These are phyloP conservation scores for Psettodes erumei DNA, from an alignment of 2,113 vertebrate genomes.

Conservation along the genomic window DNA sequence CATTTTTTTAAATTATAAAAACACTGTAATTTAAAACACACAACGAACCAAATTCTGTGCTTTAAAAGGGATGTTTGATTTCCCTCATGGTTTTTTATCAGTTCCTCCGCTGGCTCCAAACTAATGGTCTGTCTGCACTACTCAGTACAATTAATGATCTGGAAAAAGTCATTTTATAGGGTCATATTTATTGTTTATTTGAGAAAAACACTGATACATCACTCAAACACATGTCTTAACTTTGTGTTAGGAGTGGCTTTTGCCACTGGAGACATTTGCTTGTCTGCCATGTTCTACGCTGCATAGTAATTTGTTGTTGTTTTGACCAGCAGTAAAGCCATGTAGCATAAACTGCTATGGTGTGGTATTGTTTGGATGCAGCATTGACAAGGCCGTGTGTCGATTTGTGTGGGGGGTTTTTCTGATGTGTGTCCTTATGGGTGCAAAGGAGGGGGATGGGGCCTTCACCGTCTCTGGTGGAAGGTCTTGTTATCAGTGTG, in stretches of 20 bases:
- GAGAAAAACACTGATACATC: conserved; percentile 2
- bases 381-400: not conserved
- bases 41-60: not conserved
- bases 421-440: conserved; percentile 18
- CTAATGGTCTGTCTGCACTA: not conserved
- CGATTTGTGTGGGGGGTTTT: not conserved
- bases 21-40: not conserved
- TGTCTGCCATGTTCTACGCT: not conserved
- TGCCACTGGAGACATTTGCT: not conserved
- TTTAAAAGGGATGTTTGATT: conserved; percentile 13
- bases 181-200: not conserved
- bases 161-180: conserved; percentile 12
- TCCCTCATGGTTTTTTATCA: not conserved
- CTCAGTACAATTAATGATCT: conserved; percentile 13
- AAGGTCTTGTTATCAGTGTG: conserved; percentile 77
- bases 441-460: not conserved
- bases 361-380: not conserved
- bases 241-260: conserved; percentile 2
- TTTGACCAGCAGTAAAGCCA: not conserved
- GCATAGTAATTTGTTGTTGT: not conserved
- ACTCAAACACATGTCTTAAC: not conserved
- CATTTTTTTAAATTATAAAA: not conserved
- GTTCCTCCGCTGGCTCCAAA: conserved; percentile 3
- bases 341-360: not conserved
- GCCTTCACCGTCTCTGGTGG: conserved; percentile 27